Evolutionary conservation across 1,140 invertebrate genomes (phyloP).

Genomic region (Babylonia areolata): DNA sequence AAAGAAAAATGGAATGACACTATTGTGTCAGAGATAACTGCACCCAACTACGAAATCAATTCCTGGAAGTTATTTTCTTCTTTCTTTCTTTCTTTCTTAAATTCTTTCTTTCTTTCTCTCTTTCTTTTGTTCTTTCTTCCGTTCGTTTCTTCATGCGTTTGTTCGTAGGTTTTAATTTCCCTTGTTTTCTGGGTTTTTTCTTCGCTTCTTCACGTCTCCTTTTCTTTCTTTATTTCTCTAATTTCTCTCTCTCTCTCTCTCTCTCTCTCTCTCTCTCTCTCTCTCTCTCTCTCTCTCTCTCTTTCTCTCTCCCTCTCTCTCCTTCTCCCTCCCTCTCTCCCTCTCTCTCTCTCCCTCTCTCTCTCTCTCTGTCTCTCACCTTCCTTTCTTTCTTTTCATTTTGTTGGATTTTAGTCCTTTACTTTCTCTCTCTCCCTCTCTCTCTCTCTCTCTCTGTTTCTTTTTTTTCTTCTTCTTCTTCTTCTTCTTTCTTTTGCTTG

Average conservation of each 20-base stretch:
- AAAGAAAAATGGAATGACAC: too few relatives aligned
- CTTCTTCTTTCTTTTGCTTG: too few relatives aligned
- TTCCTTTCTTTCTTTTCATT: background rate
- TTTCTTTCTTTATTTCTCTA: background rate
- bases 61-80: too few relatives aligned
- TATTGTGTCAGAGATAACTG: too few relatives aligned
- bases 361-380: background rate
- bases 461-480: too few relatives aligned
- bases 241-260: background rate
- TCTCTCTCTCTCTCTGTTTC: too few relatives aligned
- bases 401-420: background rate
- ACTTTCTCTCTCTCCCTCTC: background rate
- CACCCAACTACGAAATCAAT: too few relatives aligned
- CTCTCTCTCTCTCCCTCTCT: background rate
- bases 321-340: background rate
- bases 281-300: background rate
- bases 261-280: background rate
- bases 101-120: too few relatives aligned
- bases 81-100: too few relatives aligned
- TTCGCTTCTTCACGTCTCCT: too few relatives aligned
- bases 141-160: too few relatives aligned
- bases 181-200: background rate
- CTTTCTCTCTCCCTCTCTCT: background rate
- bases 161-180: background rate
- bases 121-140: too few relatives aligned